phyloP scores from a whole-genome alignment of 2,888 invertebrate species.

The Epistrophe grossulariae region DNA sequence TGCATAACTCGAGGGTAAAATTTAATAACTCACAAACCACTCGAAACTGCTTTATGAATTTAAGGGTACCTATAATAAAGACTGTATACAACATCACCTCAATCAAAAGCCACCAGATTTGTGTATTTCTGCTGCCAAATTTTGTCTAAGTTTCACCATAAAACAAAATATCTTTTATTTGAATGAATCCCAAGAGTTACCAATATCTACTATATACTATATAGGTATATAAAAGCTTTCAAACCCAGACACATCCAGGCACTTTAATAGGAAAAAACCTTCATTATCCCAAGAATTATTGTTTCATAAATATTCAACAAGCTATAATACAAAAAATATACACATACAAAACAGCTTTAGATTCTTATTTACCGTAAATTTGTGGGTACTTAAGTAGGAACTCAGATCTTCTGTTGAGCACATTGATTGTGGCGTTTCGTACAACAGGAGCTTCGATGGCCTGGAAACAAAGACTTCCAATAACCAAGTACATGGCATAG shows the following conservation, averaged over 20 bases:
- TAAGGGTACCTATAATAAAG: background rate
- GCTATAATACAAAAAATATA: background rate
- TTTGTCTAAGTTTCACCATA: background rate
- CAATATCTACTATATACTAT: background rate
- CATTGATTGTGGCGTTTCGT: constrained; percentile 84
- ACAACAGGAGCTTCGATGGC: constrained; percentile 88
- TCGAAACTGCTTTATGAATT: background rate
- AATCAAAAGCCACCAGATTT: constrained; percentile 4
- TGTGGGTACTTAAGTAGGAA: constrained; percentile 86
- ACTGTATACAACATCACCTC: background rate
- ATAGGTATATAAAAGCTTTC: background rate
- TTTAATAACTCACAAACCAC: background rate
- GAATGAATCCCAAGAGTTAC: background rate
- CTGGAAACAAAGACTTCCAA: constrained; percentile 89
- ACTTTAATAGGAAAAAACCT: constrained; percentile 17
- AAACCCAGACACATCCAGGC: background rate
- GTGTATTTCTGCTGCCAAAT: background rate
- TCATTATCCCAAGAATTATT: constrained; percentile 26
- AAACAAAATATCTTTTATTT: constrained; percentile 12
- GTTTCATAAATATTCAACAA: constrained; percentile 51
- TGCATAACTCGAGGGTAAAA: too few species aligned
- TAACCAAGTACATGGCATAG: constrained; percentile 87
- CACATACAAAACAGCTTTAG: background rate
- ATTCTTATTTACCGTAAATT: constrained; percentile 85
- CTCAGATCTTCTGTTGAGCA: constrained; percentile 85